Evolutionary conservation across 2,888 invertebrate species (phyloP).

Genomic region (Acleris holmiana): DNA sequence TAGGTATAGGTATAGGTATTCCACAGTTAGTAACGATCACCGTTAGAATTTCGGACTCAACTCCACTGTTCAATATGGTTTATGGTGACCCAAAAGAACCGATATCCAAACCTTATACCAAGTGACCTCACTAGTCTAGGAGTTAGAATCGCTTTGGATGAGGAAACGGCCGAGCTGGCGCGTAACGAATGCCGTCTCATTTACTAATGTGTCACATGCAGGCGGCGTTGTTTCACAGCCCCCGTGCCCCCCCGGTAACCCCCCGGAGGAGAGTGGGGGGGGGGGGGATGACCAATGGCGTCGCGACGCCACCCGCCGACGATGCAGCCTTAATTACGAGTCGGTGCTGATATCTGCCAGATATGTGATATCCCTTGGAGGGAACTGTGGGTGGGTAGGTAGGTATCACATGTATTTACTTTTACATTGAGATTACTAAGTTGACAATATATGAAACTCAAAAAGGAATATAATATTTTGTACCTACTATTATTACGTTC

Average conservation of each 20-base stretch:
- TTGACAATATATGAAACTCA: not conserved
- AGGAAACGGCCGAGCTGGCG: slow-evolving; percentile 76
- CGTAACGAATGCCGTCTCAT: slow-evolving; percentile 84
- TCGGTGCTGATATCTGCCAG: slow-evolving; percentile 48
- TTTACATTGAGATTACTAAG: slow-evolving; percentile 1
- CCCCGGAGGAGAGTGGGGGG: slow-evolving; percentile 39
- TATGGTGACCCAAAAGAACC: too few species aligned
- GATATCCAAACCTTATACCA: not conserved
- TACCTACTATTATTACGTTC: too few species aligned
- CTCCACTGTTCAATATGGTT: too few species aligned
- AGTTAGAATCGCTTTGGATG: slow-evolving; percentile 56
- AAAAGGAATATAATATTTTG: too few species aligned
- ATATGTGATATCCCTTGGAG: slow-evolving; percentile 34
- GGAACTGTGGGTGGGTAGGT: slow-evolving; percentile 16
- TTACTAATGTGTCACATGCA: slow-evolving; percentile 85
- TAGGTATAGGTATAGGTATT: too few species aligned
- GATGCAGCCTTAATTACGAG: slow-evolving; percentile 74
- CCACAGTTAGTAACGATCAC: too few species aligned
- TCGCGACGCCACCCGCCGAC: slow-evolving; percentile 56
- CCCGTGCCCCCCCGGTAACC: slow-evolving; percentile 22
- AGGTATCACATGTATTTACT: slow-evolving; percentile 8
- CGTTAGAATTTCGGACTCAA: too few species aligned
- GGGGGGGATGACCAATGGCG: slow-evolving; percentile 73
- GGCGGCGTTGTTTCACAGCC: slow-evolving; percentile 79
- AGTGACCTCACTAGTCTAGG: slow-evolving; percentile 21